Base-by-base conservation (phyloP, 2,888 invertebrate genomes). In the Maniola hyperantus region DNA sequence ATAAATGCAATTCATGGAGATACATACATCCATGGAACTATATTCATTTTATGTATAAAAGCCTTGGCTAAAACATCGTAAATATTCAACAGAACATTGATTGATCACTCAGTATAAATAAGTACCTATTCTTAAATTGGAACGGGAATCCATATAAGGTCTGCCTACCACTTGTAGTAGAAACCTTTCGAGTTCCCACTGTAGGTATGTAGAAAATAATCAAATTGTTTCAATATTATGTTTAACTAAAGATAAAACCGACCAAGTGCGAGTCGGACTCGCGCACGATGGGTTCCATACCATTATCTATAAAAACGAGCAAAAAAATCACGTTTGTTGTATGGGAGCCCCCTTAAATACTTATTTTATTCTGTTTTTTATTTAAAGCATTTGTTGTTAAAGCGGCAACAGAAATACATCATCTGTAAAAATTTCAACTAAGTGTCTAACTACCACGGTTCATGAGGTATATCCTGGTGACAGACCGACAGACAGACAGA, bases 71-170 rank as follows among this genome's bases (percentile, higher is more conserved):
- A 15, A 48, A 50, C 33, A 15, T 50, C 48, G 60, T 50, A 60
- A 60, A 60, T 48, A 60, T 50, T 36, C 18, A 60, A 60, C 48
- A 50, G n/a, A 48, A 36, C 60, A 60, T 60, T 60, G 60, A 60
- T 60, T 60, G 60, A 60, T 60, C 60, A 60, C 60, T 8, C 33
- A 20, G 36, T 67, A 26, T 26, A 59, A 51, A 34, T 63, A n/a
- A n/a, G n/a, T n/a, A n/a, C n/a, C n/a, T n/a, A 67, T 67, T 67
- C 58, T 55, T 50, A 57, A 63, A 60, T 59, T 67, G 63, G 26
- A 54, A 59, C 50, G 53, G 59, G 67, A 67, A 67, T 63, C 67
- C 63, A 20, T 67, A 67, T 63, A 42, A 58, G 46, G 63, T 59
- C 34, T 46, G 59, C 34, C 46, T 50, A 60, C 34, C 50, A 60